A percentile compares a stretch with the other conserved stretches of the same genome.
These are phyloP conservation scores for Amblyjoppa fuscipennis DNA, from an alignment of 2,888 invertebrate species.

Conservation along the genomic window DNA sequence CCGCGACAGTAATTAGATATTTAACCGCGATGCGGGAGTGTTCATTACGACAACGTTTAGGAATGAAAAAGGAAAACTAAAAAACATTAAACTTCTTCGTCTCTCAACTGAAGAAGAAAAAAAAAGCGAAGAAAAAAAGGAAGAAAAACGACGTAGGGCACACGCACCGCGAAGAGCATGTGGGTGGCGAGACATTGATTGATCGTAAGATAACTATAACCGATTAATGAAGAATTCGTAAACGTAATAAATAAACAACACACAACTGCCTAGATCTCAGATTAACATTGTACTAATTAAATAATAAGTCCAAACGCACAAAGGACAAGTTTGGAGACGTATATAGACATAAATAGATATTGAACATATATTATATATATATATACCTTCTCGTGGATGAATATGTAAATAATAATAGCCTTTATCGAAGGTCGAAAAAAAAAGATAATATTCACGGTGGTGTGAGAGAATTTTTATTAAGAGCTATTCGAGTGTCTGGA, in stretches of 20 bases:
- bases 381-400: constrained; percentile 43
- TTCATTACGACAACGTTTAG: constrained; percentile 52
- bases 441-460: constrained; percentile 42
- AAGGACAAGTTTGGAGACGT: constrained; percentile 82
- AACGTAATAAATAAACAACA: constrained; percentile 75
- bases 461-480: constrained; percentile 65
- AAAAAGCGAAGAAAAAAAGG: constrained; percentile 19
- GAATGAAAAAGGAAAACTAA: constrained; percentile 29
- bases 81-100: constrained; percentile 47
- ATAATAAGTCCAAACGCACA: constrained; percentile 84
- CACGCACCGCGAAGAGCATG: constrained; percentile 57
- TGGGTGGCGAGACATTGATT: constrained; percentile 46
- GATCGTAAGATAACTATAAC: constrained; percentile 59
- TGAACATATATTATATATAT: constrained; percentile 64
- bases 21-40: constrained; percentile 54
- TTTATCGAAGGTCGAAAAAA: constrained; percentile 57
- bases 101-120: constrained; percentile 46
- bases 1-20: constrained; percentile 35
- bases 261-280: constrained; percentile 84
- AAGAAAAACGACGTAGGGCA: constrained; percentile 41
- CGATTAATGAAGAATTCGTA: constrained; percentile 68
- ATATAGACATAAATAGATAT: constrained; percentile 70
- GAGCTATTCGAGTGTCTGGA: constrained; percentile 63
- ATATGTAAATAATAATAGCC: constrained; percentile 58
- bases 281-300: constrained; percentile 79